Percentiles rank a stretch among this genome's conserved stretches.
Evolutionary conservation across 2,113 vertebrate species (phyloP).

Genomic region (Pica pica): DNA sequence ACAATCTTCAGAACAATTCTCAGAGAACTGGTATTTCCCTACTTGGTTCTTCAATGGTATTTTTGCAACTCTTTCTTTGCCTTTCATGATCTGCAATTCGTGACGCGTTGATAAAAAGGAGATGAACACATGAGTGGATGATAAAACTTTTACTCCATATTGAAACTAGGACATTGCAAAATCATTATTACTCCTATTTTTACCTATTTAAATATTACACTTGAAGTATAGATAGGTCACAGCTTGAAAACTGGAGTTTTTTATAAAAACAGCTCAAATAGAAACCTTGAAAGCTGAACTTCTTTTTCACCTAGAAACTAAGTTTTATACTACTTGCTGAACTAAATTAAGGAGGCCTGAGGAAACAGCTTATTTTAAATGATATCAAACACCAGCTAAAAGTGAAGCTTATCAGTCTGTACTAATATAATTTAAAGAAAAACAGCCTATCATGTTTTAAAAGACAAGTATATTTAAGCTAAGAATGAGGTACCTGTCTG

Average conservation of each 20-base stretch:
- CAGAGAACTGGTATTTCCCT: not conserved
- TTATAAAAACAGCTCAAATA: not conserved
- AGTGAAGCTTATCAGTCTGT: not conserved
- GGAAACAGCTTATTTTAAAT: not conserved
- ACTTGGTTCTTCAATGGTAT: not conserved
- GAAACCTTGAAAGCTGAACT: not conserved
- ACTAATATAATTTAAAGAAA: rapidly evolving
- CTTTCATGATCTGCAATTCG: rapidly evolving
- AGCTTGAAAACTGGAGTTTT: rapidly evolving
- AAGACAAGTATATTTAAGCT: not conserved
- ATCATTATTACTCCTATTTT: not conserved
- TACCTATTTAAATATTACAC: not conserved
- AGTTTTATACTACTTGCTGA: not conserved
- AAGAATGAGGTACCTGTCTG: not conserved
- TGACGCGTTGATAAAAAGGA: not conserved
- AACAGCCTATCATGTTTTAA: not conserved
- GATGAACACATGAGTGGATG: not conserved
- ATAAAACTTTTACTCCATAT: not conserved
- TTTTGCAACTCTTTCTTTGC: not conserved
- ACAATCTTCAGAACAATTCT: not conserved
- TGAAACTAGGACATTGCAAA: not conserved
- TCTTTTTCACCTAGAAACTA: not conserved
- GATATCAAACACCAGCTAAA: not conserved
- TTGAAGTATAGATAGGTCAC: not conserved
- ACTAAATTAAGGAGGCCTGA: not conserved